Conservation (phyloP, 2,888 invertebrate species). For the Diplazon laetatorius region DNA sequence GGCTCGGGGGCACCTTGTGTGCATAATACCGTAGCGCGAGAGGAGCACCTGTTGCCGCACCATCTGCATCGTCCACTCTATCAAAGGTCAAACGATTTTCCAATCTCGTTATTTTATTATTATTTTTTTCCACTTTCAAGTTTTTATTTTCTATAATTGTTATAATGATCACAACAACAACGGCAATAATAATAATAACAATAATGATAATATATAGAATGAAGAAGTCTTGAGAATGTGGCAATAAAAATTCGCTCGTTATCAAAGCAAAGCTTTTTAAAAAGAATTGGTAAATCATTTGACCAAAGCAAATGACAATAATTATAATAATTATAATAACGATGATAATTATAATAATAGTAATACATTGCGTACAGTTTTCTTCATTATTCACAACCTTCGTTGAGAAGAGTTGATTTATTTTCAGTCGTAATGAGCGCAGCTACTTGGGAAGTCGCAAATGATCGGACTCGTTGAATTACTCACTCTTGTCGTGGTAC, state of each 20-base stretch:
- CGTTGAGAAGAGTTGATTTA: slow-evolving; percentile 11
- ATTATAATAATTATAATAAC: background rate
- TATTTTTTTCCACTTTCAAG: slow-evolving; percentile 41
- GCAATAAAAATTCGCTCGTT: too few species aligned
- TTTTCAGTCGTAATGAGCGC: slow-evolving; percentile 13
- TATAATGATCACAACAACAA: background rate
- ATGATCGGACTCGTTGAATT: slow-evolving; percentile 31
- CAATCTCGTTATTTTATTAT: slow-evolving; percentile 43
- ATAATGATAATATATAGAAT: too few species aligned
- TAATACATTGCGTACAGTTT: too few species aligned
- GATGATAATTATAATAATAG: too few species aligned
- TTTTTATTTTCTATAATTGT: slow-evolving; percentile 18
- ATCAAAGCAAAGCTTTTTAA: too few species aligned
- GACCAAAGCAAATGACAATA: too few species aligned
- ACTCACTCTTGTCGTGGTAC: slow-evolving; percentile 37
- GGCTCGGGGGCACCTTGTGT: background rate
- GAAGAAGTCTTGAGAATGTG: too few species aligned
- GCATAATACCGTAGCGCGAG: slow-evolving; percentile 30
- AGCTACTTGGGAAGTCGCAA: slow-evolving; percentile 32
- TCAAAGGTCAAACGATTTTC: slow-evolving; percentile 53
- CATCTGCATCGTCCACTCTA: slow-evolving; percentile 2
- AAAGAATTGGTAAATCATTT: too few species aligned
- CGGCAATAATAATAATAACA: background rate
- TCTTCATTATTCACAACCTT: slow-evolving; percentile 3
- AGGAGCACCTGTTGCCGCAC: slow-evolving; percentile 16